Evolutionary conservation across 2,888 invertebrate genomes (phyloP).

Genomic region (Megamerina dolium): DNA sequence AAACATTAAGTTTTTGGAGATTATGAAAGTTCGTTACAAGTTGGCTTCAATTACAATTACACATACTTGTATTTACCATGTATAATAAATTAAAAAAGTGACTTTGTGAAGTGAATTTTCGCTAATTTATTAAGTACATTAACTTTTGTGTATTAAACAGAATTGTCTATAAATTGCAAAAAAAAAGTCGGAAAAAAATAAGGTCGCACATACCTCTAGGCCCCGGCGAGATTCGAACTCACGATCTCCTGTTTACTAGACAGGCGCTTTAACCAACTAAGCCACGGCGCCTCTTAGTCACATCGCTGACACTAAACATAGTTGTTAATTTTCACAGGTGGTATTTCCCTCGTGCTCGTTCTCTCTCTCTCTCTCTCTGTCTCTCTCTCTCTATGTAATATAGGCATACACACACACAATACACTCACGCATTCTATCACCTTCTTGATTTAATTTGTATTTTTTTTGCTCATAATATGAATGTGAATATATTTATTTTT

Average conservation of each 20-base stretch:
- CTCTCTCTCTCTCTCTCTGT: neutral
- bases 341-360: neutral
- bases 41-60: too few species aligned
- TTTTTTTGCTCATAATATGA: too few species aligned
- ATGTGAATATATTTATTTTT: too few species aligned
- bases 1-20: too few species aligned
- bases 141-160: neutral
- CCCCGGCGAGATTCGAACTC: conserved; percentile 48
- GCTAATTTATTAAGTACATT: neutral
- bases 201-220: conserved; percentile 21
- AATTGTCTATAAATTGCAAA: too few species aligned
- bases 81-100: neutral
- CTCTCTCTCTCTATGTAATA: neutral
- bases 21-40: too few species aligned
- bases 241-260: conserved; percentile 48
- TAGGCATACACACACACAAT: too few species aligned
- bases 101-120: too few species aligned
- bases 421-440: too few species aligned
- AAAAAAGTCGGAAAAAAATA: too few species aligned
- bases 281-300: conserved; percentile 38
- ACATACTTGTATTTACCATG: neutral
- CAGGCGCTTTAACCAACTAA: conserved; percentile 48
- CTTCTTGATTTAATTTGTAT: too few species aligned
- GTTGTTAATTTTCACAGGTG: neutral
- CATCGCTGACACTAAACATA: too few species aligned